Base-by-base conservation (phyloP, 2,888 invertebrate species). In the Diaphora mendica region DNA sequence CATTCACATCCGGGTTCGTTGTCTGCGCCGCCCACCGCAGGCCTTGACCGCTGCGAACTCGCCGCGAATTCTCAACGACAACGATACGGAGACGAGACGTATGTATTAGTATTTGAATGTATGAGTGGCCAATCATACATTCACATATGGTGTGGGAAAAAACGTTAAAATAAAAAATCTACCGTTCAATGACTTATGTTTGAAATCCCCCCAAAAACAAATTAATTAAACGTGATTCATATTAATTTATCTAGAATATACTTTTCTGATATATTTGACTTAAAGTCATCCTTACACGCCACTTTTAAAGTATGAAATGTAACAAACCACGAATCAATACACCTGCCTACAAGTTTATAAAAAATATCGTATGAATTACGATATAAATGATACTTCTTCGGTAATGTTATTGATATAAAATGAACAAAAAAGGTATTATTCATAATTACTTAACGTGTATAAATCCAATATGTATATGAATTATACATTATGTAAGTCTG, bases 1-100 rank as follows among this genome's bases (percentile, higher is more conserved):
- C 81, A 79, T 83, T 85, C 78, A 82, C 89, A 94, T 95, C 95
- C 95, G 95, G 95, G 95, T 95, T 92, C 92, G 91, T 86, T 88
- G 91, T 84, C 89, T 90, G 88, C 86, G 85, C 88, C 91, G 93
- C 94, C 94, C 92, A 93, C 94, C 86, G 82, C 85, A 91, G 93
- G 89, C 95, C 95, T 95, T 95, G 95, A 95, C 95, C 95, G 94
- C 87, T 72, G 82, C 90, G 92, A 92, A 91, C 93, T 88, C 88
- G 77, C 79, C 85, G 84, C 84, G 85, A 86, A 85, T 82, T 77
- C 75, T 64, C 70, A 15, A 71, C 73, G 62, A 69, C 68, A 76
- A 77, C 81, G 77, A 76, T 64, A 77, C 72, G 73, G 73, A 78
- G 81, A 82, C 81, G 83, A 79, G 75, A 81, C 82, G 80, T 83